Evolutionary conservation across 2,113 vertebrate species (phyloP), one percentile per base, ranked within the genome.

Genomic region (Stegastes partitus): DNA sequence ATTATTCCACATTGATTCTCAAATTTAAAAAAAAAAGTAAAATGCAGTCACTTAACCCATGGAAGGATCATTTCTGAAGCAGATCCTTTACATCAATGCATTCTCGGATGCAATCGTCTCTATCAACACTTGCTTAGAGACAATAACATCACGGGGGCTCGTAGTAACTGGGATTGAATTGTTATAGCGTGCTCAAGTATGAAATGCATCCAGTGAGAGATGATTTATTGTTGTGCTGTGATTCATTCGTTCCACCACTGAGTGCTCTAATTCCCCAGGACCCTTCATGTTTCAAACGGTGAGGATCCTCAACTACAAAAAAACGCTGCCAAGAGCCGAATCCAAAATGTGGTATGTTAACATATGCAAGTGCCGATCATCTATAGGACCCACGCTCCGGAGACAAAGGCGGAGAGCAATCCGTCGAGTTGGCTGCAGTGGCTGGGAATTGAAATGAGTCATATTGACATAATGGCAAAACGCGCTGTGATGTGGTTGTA

Each of bases 291-390:
- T 75, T 86, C 26, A 45, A 51, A 82, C 44, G 22, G 61, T 34
- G 72, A 73, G 39, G 39, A 80, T 74, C 26, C 22, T 66, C 59
- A 49, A 37, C 57, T 53, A 59, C 57, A 28, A 34, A 1, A 34
- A 71, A 37, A 65, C 25, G 9, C 49, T 54, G 86, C 82, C 86
- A 85, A 69, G 34, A 70, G 74, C 34, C 51, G 77, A 75, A 86
- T 91, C 87, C 84, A 81, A 90, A n/a, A 86, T 76, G 71, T 82
- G 54, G 82, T 77, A 53, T 81, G 76, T 82, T 87, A 89, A 89
- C 92, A 87, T 74, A 79, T 79, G 82, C 69, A 14, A 79, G 39
- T 0, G 6, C 77, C n/a, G 68, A 74, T 88, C 68, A 50, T 81
- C 79, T 87, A 85, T 83, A 87, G 87, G 77, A 63, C 51, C 79